Evolutionary conservation across 1,140 invertebrate species (phyloP).

Genomic region (Drosophila mauritiana): DNA sequence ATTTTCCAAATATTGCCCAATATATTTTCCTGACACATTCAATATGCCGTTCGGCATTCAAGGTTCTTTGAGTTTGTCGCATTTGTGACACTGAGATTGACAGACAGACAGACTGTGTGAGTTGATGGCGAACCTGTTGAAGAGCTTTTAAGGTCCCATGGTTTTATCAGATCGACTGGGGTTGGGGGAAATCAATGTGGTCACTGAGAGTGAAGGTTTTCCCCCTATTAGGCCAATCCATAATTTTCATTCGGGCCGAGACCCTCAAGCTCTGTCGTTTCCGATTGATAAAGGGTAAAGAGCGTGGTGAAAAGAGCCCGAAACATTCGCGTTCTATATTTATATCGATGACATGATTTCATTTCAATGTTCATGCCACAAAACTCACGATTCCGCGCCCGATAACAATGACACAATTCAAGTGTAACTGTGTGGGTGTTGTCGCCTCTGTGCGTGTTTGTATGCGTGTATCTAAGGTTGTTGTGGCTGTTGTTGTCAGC

Average conservation of each 20-base stretch:
- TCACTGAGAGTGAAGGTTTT: conserved; percentile 44
- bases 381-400: conserved; percentile 59
- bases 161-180: conserved; percentile 7
- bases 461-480: conserved; percentile 9
- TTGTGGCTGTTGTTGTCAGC: conserved; percentile 33
- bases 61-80: conserved; percentile 34
- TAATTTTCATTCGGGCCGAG: conserved; percentile 31
- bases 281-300: conserved; percentile 12
- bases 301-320: conserved; percentile 1
- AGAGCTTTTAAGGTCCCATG: conserved; percentile 29
- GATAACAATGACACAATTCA: conserved; percentile 63
- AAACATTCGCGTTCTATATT: conserved; percentile 51
- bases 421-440: conserved; percentile 16
- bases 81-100: conserved; percentile 15
- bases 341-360: conserved; percentile 69
- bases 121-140: conserved; percentile 40
- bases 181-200: conserved; percentile 41
- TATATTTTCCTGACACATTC: conserved; percentile 30
- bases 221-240: conserved; percentile 34
- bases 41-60: conserved; percentile 33
- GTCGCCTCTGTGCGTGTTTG: conserved; percentile 11
- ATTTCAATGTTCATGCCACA: conserved; percentile 68
- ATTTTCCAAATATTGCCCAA: conserved; percentile 14
- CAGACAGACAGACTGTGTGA: conserved; percentile 4
- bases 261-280: conserved; percentile 36